phyloP scores from a whole-genome alignment of 2,797 vertebrate species.

The Calcarius lapponicus region DNA sequence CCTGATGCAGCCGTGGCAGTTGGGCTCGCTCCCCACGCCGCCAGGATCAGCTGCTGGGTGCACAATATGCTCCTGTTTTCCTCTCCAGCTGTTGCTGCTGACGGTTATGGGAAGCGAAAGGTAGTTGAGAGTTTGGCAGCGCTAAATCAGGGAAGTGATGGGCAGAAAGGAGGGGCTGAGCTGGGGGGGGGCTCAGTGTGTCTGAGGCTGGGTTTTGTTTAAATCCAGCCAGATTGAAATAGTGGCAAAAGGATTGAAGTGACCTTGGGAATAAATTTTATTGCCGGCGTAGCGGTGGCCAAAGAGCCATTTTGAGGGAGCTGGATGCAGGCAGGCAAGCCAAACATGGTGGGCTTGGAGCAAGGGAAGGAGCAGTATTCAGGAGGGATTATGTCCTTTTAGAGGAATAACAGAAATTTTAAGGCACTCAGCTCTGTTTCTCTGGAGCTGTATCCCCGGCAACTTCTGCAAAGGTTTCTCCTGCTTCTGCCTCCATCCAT shows the following conservation, averaged over 20 bases:
- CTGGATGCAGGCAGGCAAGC: background rate
- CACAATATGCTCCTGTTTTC: slow-evolving; percentile 8
- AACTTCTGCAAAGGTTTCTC: background rate
- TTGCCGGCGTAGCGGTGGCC: background rate
- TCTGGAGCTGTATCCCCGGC: background rate
- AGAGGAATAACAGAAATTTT: background rate
- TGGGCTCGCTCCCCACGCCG: background rate
- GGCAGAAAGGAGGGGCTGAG: background rate
- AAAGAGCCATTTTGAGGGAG: slow-evolving; percentile 60
- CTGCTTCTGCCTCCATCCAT: background rate
- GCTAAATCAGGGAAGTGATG: background rate
- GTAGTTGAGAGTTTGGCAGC: background rate
- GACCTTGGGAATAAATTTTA: slow-evolving; percentile 58
- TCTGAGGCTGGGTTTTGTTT: background rate
- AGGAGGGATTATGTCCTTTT: background rate
- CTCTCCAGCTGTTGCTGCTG: slow-evolving; percentile 32
- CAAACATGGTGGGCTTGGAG: background rate
- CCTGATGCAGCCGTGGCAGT: background rate
- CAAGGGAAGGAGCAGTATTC: background rate
- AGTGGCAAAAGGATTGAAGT: background rate
- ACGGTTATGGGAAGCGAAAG: slow-evolving; percentile 30
- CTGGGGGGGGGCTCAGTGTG: background rate
- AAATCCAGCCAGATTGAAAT: background rate
- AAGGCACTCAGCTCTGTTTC: background rate
- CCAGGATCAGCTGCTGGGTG: slow-evolving; percentile 23